Percentiles rank a stretch among this genome's conserved stretches.
These are phyloP conservation scores for Tribolium freemani DNA, from an alignment of 2,888 invertebrate species.

Conservation along the genomic window DNA sequence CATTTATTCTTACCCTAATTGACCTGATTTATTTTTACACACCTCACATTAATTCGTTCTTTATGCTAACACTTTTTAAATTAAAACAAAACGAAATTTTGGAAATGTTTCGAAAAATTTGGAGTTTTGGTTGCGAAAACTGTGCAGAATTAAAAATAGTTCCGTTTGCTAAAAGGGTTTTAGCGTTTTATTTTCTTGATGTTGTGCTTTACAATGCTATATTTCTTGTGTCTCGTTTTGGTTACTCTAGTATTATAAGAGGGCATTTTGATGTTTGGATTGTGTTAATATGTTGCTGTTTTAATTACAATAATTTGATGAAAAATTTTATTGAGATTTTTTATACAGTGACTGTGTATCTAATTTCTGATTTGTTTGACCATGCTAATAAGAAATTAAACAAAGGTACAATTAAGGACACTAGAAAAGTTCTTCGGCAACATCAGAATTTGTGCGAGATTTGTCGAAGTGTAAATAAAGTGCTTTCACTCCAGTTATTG, in stretches of 20 bases:
- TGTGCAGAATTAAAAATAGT: not conserved
- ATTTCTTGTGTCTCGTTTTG: not conserved
- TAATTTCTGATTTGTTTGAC: not conserved
- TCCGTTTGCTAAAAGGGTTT: not conserved
- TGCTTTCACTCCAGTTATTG: slow-evolving; percentile 3
- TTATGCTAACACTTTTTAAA: not conserved
- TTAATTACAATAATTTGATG: not conserved
- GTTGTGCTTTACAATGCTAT: not conserved
- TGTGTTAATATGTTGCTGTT: not conserved
- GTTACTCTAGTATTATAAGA: not conserved
- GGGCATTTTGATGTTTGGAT: not conserved
- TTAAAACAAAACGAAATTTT: not conserved
- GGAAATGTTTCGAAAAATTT: not conserved
- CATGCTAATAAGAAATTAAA: not conserved
- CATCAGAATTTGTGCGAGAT: slow-evolving; percentile 3
- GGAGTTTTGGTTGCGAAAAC: not conserved
- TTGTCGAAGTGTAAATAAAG: not conserved
- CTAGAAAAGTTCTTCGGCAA: not conserved
- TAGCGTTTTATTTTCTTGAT: not conserved
- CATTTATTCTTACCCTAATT: not conserved
- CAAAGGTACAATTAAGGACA: not conserved
- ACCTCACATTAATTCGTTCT: not conserved
- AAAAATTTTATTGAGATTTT: slow-evolving; percentile 8
- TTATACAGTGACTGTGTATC: not conserved
- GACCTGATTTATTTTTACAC: slow-evolving; percentile 3